A percentile compares a stretch with the other conserved stretches of the same genome.
Evolutionary conservation across 2,113 vertebrate species (phyloP).

Genomic region (Platysteira castanea): DNA sequence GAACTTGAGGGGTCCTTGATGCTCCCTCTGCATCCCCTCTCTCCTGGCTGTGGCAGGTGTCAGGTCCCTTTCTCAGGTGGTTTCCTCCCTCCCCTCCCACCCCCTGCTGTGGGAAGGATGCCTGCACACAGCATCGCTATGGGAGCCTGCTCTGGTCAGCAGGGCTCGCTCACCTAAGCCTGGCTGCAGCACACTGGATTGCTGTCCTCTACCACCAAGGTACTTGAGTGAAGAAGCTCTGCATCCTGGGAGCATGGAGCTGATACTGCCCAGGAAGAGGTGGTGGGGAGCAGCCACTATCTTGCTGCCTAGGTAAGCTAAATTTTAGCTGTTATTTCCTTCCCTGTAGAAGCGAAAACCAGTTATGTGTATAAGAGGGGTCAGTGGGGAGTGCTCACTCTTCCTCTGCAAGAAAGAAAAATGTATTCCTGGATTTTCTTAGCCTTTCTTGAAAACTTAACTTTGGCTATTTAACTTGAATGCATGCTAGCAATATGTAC

Average conservation of each 20-base stretch:
- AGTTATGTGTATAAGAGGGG: background rate
- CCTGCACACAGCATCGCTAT: background rate
- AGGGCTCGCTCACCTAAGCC: background rate
- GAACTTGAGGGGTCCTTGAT: background rate
- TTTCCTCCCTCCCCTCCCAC: background rate
- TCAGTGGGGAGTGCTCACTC: fast-evolving
- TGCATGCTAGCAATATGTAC: background rate
- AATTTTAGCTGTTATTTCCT: background rate
- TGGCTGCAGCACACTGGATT: background rate
- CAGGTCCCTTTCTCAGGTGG: background rate
- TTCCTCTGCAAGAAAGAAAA: background rate
- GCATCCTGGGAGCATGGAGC: background rate
- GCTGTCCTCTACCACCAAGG: background rate
- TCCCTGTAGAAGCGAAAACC: background rate
- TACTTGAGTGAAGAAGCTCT: background rate
- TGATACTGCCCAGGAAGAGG: background rate
- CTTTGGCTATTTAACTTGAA: background rate
- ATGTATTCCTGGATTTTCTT: background rate
- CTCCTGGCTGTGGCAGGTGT: background rate
- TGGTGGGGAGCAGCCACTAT: background rate
- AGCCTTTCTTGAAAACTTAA: background rate
- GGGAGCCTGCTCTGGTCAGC: background rate
- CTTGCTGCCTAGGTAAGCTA: background rate
- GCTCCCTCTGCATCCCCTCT: background rate
- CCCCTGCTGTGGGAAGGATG: background rate